Base-by-base conservation (phyloP, 2,888 invertebrate genomes). In the Oscheius sp. region DNA sequence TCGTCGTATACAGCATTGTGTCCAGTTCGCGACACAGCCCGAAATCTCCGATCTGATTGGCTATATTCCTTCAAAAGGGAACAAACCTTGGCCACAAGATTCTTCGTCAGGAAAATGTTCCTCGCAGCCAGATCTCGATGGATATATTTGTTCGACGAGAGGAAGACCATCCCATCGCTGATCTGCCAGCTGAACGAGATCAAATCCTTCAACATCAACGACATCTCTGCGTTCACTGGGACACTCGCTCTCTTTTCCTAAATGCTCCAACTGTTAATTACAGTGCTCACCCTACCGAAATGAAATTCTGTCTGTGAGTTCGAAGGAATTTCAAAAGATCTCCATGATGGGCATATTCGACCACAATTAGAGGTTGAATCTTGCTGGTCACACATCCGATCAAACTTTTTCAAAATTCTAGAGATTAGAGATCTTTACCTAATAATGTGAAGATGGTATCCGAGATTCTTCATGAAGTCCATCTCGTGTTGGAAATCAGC, bases 131-230 rank as follows among this genome's bases (percentile, higher is more conserved):
- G 55, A 61, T 61, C 55, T 17, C 25, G 8, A 29, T 55, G 52
- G 23, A 29, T 29, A 29, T 57, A 46, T n/a, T 55, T 20, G 10
- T 29, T 27, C 3, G 52, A 27, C 25, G 29, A 15, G 12, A 67
- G 42, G 4, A 31, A 27, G 10, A 52, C 39, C 50, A 75, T 72
- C 61, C 81, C 82, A 71, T 82, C 81, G 2, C 75, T 71, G 8
- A 79, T 72, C 65, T 82, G 82, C 81, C 82, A 81, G 6, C 80
- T 74, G 27, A 81, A 75, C 0, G 81, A 81, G 0, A 82, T 71
- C 4, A 82, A 64, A 45, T 82, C 79, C 61, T 79, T 80, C 17
- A 33, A 25, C n/a, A 34, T 55, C 55, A 55, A 34, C 34, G 55
- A 55, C 37, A 37, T 55, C n/a, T 37, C 23, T n/a, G n/a, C n/a